Conservation (phyloP, 1,140 invertebrate genomes). For the Drosophila sproati region DNA sequence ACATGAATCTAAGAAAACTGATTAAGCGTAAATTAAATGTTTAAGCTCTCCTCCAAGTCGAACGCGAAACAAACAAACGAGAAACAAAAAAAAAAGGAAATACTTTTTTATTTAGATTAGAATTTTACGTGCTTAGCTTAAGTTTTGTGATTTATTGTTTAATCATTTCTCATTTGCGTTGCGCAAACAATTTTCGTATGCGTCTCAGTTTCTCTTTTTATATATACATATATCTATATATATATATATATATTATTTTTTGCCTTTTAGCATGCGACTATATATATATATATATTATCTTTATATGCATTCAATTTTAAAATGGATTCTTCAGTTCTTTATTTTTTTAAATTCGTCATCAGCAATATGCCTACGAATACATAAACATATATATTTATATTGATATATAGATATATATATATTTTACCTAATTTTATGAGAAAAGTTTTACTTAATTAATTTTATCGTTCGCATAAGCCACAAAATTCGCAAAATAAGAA, state of each 20-base stretch:
- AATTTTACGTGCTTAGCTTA: slow-evolving; percentile 75
- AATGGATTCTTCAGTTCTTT: slow-evolving; percentile 60
- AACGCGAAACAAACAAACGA: slow-evolving; percentile 38
- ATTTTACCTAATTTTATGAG: slow-evolving; percentile 77
- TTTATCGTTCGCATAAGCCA: slow-evolving; percentile 66
- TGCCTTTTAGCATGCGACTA: slow-evolving; percentile 27
- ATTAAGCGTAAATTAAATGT: slow-evolving; percentile 67
- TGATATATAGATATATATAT: slow-evolving; percentile 47
- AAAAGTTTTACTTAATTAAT: slow-evolving; percentile 81
- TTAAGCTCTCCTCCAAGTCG: slow-evolving; percentile 59
- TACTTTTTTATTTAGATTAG: slow-evolving; percentile 63
- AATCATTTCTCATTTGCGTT: slow-evolving; percentile 50
- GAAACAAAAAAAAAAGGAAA: slow-evolving; percentile 17
- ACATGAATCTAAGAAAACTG: slow-evolving; percentile 64
- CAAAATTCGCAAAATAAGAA: slow-evolving; percentile 48
- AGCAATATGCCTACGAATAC: slow-evolving; percentile 30
- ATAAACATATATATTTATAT: slow-evolving; percentile 35
- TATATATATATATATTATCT: slow-evolving; percentile 1
- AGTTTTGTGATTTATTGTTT: slow-evolving; percentile 84
- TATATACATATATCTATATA: slow-evolving; percentile 7
- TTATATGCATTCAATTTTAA: slow-evolving; percentile 61
- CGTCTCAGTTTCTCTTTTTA: slow-evolving; percentile 54
- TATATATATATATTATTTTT: slow-evolving; percentile 12
- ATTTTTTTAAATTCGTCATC: slow-evolving; percentile 38
- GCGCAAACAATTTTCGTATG: slow-evolving; percentile 47